A percentile compares a stretch with the other conserved stretches of the same genome.
Conservation (phyloP, 1,140 invertebrate species). For the Sycophila sp. region DNA sequence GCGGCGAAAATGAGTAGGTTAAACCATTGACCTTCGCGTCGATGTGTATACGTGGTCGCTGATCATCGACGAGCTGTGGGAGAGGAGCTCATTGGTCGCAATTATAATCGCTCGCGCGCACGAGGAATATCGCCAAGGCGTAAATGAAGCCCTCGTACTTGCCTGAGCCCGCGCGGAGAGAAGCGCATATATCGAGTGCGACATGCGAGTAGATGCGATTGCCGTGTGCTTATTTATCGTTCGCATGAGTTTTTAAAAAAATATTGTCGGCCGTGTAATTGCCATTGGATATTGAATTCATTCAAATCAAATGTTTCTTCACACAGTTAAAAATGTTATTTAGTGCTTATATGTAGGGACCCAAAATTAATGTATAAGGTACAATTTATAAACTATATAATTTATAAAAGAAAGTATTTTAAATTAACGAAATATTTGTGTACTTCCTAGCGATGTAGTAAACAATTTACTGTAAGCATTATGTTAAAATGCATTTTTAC, state of each 20-base stretch:
- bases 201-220: conserved; percentile 12
- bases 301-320: too few relatives aligned
- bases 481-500: too few relatives aligned
- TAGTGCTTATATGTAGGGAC: too few relatives aligned
- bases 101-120: conserved; percentile 27
- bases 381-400: too few relatives aligned
- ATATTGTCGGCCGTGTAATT: not conserved
- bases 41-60: not conserved
- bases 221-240: conserved; percentile 18
- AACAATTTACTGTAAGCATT: too few relatives aligned
- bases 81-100: not conserved
- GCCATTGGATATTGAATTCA: conserved; percentile 26
- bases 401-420: too few relatives aligned
- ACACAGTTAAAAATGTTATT: too few relatives aligned
- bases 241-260: not conserved
- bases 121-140: conserved; percentile 5
- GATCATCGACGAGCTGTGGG: not conserved
- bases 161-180: not conserved
- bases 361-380: too few relatives aligned
- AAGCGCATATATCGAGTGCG: not conserved
- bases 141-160: not conserved
- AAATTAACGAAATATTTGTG: too few relatives aligned
- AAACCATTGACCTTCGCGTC: conserved; percentile 18
- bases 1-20: conserved; percentile 56
- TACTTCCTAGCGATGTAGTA: too few relatives aligned